Base-by-base conservation (phyloP, 2,888 invertebrate genomes). In the Automeris io region DNA sequence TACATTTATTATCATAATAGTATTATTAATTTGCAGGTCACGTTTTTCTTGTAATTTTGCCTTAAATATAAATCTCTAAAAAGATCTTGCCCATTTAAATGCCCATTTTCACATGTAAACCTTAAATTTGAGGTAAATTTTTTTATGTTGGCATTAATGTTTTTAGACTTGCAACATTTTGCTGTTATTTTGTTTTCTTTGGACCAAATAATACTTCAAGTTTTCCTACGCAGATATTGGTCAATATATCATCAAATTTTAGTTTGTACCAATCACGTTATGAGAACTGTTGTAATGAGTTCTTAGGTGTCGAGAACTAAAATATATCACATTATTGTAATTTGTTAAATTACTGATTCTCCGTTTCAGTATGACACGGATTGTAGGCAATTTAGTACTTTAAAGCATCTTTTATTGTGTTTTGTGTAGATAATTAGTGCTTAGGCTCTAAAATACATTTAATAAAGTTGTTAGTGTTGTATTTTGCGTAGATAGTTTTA, bases 281-380 rank as follows among this genome's bases (percentile, higher is more conserved):
- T 1, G 7, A 18, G 18, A 29, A 16, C 16, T 2, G 18, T 23
- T 1, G n/a, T n/a, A 23, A 18, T 16, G 11, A 23, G 11, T 37
- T 32, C 23, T 2, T 11, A 5, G 23, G 29, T 8, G 5, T 40
- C 25, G 41, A 52, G 46, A 57, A 59, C 51, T 42, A 49, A 48
- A 53, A 50, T 49, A 52, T 51, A 51, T 54, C 53, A 54, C 63
- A 65, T 64, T 61, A 68, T 67, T n/a, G n/a, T n/a, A n/a, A n/a
- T n/a, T n/a, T n/a, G n/a, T n/a, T n/a, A n/a, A n/a, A 73, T 74
- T 71, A 67, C 64, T 70, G 72, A 70, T 67, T 74, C 64, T 46
- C 43, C 43, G 54, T 60, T 51, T 54, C 54, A 47, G 60, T 58
- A 47, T 48, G 53, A 57, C 53, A 59, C 55, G 58, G 56, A 63